Conservation (phyloP, 1,140 invertebrate species). For the Helicoverpa zea region DNA sequence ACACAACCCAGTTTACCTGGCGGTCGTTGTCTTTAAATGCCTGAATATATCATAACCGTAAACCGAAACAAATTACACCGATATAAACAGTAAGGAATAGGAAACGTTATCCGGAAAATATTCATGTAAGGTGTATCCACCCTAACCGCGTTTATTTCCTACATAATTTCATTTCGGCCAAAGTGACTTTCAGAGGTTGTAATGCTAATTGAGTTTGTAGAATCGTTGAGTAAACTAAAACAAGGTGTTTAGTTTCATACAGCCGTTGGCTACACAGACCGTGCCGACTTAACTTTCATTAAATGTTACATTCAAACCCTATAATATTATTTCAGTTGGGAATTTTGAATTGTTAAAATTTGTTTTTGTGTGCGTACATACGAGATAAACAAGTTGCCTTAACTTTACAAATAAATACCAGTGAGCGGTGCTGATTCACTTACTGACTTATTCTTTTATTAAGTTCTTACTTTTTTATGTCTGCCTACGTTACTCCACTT, state of each 20-base stretch:
- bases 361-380: slow-evolving; percentile 24
- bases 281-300: slow-evolving; percentile 66
- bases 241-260: slow-evolving; percentile 75
- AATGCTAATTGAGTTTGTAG: slow-evolving; percentile 75
- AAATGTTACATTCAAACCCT: slow-evolving; percentile 69
- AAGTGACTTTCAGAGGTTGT: slow-evolving; percentile 68
- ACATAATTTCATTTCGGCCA: slow-evolving; percentile 59
- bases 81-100: slow-evolving; percentile 35
- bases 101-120: slow-evolving; percentile 38
- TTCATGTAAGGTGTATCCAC: slow-evolving; percentile 29
- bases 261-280: slow-evolving; percentile 68
- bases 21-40: slow-evolving; percentile 10
- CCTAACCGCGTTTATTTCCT: slow-evolving; percentile 45
- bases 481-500: slow-evolving; percentile 21
- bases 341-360: slow-evolving; percentile 50
- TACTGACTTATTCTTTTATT: slow-evolving; percentile 17
- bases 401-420: neutral
- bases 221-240: slow-evolving; percentile 73
- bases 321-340: slow-evolving; percentile 68
- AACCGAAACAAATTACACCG: slow-evolving; percentile 28
- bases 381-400: slow-evolving; percentile 16
- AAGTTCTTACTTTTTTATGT: slow-evolving; percentile 25
- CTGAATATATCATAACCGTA: slow-evolving; percentile 39
- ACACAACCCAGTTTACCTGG: neutral
- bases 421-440: slow-evolving; percentile 4